Evolutionary conservation across 1,140 invertebrate species (phyloP).

Genomic region (Euglossa dilemma): DNA sequence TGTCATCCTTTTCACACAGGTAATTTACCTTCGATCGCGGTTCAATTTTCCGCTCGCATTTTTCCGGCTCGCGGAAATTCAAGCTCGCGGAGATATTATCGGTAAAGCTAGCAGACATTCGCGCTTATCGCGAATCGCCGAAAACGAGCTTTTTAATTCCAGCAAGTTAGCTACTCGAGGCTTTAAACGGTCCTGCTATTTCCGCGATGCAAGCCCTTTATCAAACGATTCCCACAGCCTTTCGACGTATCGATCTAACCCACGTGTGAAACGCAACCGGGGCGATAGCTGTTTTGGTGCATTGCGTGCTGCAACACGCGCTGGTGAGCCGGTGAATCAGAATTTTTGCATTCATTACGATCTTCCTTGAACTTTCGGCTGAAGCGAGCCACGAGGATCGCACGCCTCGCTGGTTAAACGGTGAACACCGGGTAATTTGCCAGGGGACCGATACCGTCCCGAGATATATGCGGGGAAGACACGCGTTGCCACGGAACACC

Average conservation of each 20-base stretch:
- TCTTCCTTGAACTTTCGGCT: constrained; percentile 22
- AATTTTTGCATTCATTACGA: constrained; percentile 49
- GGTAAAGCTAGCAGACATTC: neutral
- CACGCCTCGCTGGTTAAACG: neutral
- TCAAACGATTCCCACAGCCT: constrained; percentile 36
- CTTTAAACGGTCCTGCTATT: neutral
- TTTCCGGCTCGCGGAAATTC: too few species aligned
- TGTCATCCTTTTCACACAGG: too few species aligned
- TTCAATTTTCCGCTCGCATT: neutral
- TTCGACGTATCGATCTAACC: constrained; percentile 46
- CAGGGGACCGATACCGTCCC: neutral
- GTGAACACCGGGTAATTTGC: neutral
- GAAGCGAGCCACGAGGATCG: neutral
- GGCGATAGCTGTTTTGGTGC: constrained; percentile 14
- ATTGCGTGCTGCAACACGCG: constrained; percentile 45
- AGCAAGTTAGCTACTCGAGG: neutral
- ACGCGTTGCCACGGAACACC: too few species aligned
- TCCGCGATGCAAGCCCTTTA: neutral
- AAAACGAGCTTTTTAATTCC: neutral
- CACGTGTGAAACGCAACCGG: constrained; percentile 14
- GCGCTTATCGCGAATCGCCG: neutral
- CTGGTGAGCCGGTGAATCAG: constrained; percentile 16
- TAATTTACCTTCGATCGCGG: neutral
- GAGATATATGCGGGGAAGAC: neutral
- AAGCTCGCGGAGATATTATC: constrained; percentile 7